Evolutionary conservation across 2,797 vertebrate species (phyloP).

Genomic region (Petrocephalus sullivani): DNA sequence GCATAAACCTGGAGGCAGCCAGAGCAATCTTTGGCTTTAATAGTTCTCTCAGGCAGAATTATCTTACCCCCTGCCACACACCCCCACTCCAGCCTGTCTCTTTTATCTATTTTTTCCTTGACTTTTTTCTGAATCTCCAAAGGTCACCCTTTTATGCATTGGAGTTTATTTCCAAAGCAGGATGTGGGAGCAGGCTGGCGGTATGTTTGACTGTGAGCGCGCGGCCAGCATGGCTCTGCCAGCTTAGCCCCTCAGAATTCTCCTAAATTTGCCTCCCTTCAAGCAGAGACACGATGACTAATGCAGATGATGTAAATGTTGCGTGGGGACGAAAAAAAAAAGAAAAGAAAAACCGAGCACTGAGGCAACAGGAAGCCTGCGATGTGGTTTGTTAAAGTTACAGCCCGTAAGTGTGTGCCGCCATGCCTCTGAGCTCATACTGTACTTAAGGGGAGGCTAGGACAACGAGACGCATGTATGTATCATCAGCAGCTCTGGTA

Average conservation of each 20-base stretch:
- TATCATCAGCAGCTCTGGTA: background rate
- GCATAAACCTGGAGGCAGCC: constrained; percentile 31
- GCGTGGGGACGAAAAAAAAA: background rate
- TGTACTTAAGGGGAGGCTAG: background rate
- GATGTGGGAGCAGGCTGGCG: constrained; percentile 22
- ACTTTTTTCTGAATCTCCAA: constrained; percentile 14
- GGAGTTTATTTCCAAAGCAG: constrained; percentile 27
- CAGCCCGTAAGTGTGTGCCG: background rate
- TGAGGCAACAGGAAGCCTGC: background rate
- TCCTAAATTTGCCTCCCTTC: constrained; percentile 10
- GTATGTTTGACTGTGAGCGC: constrained; percentile 9
- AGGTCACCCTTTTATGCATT: constrained; percentile 29
- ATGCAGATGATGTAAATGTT: constrained; percentile 20
- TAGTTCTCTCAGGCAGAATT: constrained; percentile 27
- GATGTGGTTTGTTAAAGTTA: background rate
- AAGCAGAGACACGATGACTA: constrained; percentile 22
- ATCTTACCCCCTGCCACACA: constrained; percentile 16
- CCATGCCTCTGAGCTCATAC: background rate
- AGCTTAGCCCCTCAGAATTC: constrained; percentile 15
- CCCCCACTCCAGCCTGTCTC: constrained; percentile 14
- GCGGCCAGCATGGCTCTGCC: constrained; percentile 5
- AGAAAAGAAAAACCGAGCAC: background rate
- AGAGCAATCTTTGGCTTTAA: constrained; percentile 29
- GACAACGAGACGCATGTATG: background rate
- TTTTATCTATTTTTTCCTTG: constrained; percentile 22